Percentiles rank a stretch among this genome's conserved stretches.
phyloP scores from a whole-genome alignment of 2,113 vertebrate species.

The Chaetodon auriga region DNA sequence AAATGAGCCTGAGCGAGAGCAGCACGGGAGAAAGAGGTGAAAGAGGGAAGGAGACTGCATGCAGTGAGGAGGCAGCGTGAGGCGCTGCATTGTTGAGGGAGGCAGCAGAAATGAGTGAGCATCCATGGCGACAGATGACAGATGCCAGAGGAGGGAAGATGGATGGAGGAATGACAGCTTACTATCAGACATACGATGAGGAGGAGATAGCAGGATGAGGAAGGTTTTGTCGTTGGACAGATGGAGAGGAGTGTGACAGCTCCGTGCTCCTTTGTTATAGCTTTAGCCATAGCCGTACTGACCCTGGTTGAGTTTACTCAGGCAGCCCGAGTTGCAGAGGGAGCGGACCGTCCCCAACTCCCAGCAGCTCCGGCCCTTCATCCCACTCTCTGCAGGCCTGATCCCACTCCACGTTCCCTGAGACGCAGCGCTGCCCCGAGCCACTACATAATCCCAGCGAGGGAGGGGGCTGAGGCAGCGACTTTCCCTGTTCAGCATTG shows the following conservation, averaged over 20 bases:
- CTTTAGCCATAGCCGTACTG: conserved; percentile 84
- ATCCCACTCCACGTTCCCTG: conserved; percentile 69
- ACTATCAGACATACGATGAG: conserved; percentile 65
- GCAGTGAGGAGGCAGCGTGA: conserved; percentile 45
- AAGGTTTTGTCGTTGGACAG: conserved; percentile 52
- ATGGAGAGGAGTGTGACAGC: conserved; percentile 60
- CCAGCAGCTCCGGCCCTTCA: conserved; percentile 98
- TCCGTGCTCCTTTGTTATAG: conserved; percentile 54
- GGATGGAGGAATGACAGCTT: conserved; percentile 56
- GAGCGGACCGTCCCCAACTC: conserved; percentile 89
- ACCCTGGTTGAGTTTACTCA: conserved; percentile 93
- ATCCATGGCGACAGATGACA: conserved; percentile 38
- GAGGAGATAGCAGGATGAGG: conserved; percentile 65
- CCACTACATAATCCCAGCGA: conserved; percentile 80
- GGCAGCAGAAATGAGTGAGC: conserved; percentile 48
- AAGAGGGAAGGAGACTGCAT: conserved; percentile 46
- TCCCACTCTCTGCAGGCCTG: conserved; percentile 84
- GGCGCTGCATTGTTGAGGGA: conserved; percentile 40
- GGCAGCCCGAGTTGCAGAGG: conserved; percentile 94
- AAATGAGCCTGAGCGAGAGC: conserved; percentile 54
- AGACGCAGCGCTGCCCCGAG: conserved; percentile 63
- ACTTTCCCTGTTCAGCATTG: conserved; percentile 78
- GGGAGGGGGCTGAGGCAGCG: conserved; percentile 60
- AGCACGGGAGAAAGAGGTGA: conserved; percentile 29
- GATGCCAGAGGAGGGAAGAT: conserved; percentile 36